Evolutionary conservation across 1,140 invertebrate species (phyloP), one percentile per base, ranked within the genome.

Genomic region (Lerema accius): DNA sequence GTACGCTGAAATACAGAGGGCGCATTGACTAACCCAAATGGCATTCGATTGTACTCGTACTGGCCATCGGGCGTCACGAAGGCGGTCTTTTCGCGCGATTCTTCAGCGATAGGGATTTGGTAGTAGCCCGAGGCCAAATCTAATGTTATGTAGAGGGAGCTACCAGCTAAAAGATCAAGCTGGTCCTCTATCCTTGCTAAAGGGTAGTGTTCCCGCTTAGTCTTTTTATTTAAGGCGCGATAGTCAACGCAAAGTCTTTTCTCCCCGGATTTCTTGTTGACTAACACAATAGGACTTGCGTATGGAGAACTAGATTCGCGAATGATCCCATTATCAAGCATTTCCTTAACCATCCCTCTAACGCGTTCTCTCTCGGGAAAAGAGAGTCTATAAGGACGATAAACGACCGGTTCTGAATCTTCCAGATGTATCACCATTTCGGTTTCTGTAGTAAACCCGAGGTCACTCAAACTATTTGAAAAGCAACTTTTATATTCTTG

Each of bases 381-480:
- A 16, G 48, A 37, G 3, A 50, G n/a, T 17, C 63, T 49, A 11
- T 65, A 71, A 2, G 69, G 69, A 5, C 53, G 45, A 23, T 68
- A 68, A 0, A 58, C 56, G 2, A 67, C 62, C 0, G 64, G 58
- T 2, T 15, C 7, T 7, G 19, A 13, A 23, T 67, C 51, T 13
- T 43, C 51, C 0, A 71, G 55, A 9, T 58, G 11, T 10, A 71
- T 71, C 43, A 35, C 42, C 69, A 71, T 71, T 53, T 71, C 53
- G 0, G 51, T 53, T 7, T 40, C 43, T 4, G 26, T 49, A 14
- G 61, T 68, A 43, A 68, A 68, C 13, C 66, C 66, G 2, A 68
- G 23, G 37, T 68, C 61, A 35, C 55, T 50, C 32, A 68, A 42
- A 26, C 28, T 45, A 28, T 9, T 35, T 15, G 56, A 64, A 61